Percentiles rank a stretch among this genome's conserved stretches.
These are phyloP conservation scores for Anoplopoma fimbria DNA, from an alignment of 2,113 vertebrate species.

Conservation along the genomic window DNA sequence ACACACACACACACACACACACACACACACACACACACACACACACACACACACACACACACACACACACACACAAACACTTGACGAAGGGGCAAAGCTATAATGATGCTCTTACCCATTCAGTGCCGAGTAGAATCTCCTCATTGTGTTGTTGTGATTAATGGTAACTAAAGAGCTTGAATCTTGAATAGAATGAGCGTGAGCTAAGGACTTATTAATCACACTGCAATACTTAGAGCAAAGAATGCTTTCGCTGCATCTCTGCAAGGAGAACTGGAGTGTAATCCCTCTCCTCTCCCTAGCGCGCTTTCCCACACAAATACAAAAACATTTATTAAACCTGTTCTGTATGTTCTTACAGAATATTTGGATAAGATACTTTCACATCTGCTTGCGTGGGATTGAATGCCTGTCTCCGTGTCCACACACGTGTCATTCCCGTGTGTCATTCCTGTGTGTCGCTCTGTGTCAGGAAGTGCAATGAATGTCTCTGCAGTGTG, in stretches of 20 bases:
- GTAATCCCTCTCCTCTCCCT: neutral
- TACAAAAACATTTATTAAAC: constrained; percentile 22
- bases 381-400: neutral
- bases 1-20: too few relatives aligned
- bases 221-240: constrained; percentile 53
- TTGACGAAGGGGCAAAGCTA: constrained; percentile 35
- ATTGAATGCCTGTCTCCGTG: constrained; percentile 15
- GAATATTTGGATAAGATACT: neutral
- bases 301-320: neutral
- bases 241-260: constrained; percentile 49
- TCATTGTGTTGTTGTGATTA: constrained; percentile 65
- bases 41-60: too few relatives aligned
- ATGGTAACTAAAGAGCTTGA: constrained; percentile 49
- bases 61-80: too few relatives aligned
- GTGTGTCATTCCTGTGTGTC: constrained; percentile 9
- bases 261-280: constrained; percentile 16
- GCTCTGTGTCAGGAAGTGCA: constrained; percentile 44
- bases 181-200: constrained; percentile 52
- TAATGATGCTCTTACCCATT: constrained; percentile 69
- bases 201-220: constrained; percentile 64
- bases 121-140: constrained; percentile 35
- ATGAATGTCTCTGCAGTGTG: constrained; percentile 49
- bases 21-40: too few relatives aligned
- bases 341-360: neutral
- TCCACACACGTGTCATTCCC: neutral